Conservation (phyloP, 2,113 vertebrate genomes). For the Vireo altiloquus region DNA sequence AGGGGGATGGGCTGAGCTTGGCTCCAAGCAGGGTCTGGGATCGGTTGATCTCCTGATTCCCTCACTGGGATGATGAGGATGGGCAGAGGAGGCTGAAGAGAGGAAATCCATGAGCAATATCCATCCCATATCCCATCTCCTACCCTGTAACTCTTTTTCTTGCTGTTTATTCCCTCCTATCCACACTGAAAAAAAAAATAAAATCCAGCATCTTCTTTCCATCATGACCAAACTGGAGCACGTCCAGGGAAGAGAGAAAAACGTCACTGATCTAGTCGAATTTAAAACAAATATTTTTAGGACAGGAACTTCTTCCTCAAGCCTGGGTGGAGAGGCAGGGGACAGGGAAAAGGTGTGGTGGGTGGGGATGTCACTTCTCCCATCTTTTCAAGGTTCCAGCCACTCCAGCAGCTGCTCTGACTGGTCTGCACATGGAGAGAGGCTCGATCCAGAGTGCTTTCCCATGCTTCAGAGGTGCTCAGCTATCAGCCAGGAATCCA, state of each 20-base stretch:
- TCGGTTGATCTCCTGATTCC: not conserved
- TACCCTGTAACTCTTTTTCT: not conserved
- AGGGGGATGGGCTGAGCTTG: not conserved
- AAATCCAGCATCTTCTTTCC: not conserved
- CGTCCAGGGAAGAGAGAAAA: not conserved
- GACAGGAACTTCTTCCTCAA: not conserved
- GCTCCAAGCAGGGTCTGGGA: not conserved
- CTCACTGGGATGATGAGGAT: not conserved
- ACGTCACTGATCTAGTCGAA: not conserved
- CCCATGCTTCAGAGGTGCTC: not conserved
- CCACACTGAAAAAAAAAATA: no score
- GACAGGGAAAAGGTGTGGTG: not conserved
- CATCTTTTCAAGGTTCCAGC: not conserved
- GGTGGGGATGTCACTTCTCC: not conserved
- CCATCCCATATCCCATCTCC: not conserved
- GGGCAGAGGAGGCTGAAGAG: not conserved
- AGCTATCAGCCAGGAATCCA: not conserved
- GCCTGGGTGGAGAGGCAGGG: no score
- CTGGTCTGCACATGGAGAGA: not conserved
- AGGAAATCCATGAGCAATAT: not conserved
- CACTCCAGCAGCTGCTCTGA: not conserved
- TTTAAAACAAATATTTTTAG: not conserved
- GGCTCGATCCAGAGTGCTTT: not conserved
- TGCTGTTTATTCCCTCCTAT: not conserved
- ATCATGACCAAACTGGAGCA: rapidly evolving